Base-by-base conservation (phyloP, 2,113 vertebrate species). In the Lophochroa leadbeateri region DNA sequence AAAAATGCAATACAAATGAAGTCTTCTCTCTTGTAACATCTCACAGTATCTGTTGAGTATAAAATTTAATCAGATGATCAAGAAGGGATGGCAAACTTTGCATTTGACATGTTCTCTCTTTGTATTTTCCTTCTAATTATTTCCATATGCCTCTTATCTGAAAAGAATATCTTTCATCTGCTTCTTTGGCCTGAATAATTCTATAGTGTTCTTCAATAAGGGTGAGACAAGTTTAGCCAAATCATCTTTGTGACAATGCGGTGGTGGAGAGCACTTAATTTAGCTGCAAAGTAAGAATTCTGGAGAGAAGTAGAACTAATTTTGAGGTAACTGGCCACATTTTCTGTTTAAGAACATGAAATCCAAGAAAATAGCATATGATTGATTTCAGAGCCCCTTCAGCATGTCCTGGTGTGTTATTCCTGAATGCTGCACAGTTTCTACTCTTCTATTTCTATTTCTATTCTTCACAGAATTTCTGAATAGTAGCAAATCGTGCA, bases 121-220 rank as follows among this genome's bases (percentile, higher is more conserved):
- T 88, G 63, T 68, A 87, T 96, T 93, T 94, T 80, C 68, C 46
- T 86, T 89, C 80, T 96, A 96, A 94, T 60, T 87, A 68, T 95
- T 98, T 98, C 96, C 94, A 92, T 75, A 80, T 92, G 95, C 57
- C 55, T 95, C 57, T 4, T 43, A 23, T 31, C 63, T 79, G 28
- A 58, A 67, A 81, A 69, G 63, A 76, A 82, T 53, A 58, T 17
- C 97, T 96, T 95, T 97, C 78, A 90, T 96, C 89, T 97, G 41
- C 57, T 96, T 75, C 90, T 92, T 95, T 74, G 60, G 9, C 17
- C 80, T 83, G 90, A 89, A 87, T 96, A 96, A 92, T 97, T 97
- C 82, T 78, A 20, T 49, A 88, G 82, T 92, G 71, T 68, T 97
- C 76, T 94, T 95, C 89, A 90, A n/a, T 17, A 82, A 77, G 61